Conservation (phyloP, 2,888 invertebrate species). For the Rotaria socialis region DNA sequence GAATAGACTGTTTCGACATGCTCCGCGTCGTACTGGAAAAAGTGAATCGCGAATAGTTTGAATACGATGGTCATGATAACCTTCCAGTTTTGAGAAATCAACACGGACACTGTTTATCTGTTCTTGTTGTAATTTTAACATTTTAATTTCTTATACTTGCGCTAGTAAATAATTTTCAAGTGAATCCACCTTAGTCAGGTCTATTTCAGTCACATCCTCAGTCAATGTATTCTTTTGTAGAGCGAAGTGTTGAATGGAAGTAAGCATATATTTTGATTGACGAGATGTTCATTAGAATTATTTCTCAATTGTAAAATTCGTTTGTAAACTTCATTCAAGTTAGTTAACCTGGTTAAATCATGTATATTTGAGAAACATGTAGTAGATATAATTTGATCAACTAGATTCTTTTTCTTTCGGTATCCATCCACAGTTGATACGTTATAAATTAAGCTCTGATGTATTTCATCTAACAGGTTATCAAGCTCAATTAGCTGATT, state of each 20-base stretch:
- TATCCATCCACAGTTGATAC: not conserved
- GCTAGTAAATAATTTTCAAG: not conserved
- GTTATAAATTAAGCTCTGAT: not conserved
- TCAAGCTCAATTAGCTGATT: not conserved
- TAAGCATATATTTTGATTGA: not conserved
- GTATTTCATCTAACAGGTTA: not conserved
- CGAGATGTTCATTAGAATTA: not conserved
- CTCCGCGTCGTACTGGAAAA: not conserved
- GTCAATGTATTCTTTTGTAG: not conserved
- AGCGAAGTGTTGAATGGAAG: not conserved
- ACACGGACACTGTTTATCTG: not conserved
- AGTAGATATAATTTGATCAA: not conserved
- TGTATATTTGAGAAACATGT: not conserved
- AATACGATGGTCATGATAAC: not conserved
- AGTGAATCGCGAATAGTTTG: not conserved
- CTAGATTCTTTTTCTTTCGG: not conserved
- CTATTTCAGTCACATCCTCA: not conserved
- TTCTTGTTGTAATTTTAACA: not conserved
- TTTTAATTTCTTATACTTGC: not conserved
- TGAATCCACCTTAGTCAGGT: not conserved
- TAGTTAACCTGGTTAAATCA: not conserved
- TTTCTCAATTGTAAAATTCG: not conserved
- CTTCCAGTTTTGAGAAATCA: not conserved
- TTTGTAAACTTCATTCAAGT: not conserved
- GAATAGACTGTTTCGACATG: not conserved